Percentiles rank a stretch among this genome's conserved stretches.
These are phyloP conservation scores for Dynastes tityus DNA, from an alignment of 2,888 invertebrate genomes.

Conservation along the genomic window DNA sequence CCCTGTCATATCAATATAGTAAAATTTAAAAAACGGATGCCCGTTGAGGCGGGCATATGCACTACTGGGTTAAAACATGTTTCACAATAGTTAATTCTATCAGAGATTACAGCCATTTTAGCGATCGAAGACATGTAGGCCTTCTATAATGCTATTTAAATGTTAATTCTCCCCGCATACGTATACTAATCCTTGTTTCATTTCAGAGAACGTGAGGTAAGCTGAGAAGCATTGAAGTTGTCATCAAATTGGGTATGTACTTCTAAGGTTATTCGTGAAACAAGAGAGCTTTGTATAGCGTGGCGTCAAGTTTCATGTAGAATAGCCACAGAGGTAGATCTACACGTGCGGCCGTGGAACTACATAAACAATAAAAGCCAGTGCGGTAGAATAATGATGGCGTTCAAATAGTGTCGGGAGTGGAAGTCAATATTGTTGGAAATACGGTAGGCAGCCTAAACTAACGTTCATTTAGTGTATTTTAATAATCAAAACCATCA, in stretches of 20 bases:
- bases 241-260: conserved; percentile 9
- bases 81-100: no score
- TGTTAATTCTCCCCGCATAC: conserved; percentile 8
- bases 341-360: conserved; percentile 2
- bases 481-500: conserved; percentile 60
- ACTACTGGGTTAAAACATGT: no score
- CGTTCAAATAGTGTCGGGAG: conserved; percentile 59
- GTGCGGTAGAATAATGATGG: conserved; percentile 59
- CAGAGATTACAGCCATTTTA: no score
- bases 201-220: conserved; percentile 33
- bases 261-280: conserved; percentile 6
- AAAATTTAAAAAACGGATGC: no score
- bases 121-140: no score
- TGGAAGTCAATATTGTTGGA: conserved; percentile 60
- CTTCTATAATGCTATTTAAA: background rate
- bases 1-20: no score
- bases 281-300: no score
- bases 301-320: no score
- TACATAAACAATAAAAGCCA: conserved; percentile 55
- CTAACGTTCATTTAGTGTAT: conserved; percentile 56
- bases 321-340: no score
- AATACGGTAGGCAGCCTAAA: conserved; percentile 44
- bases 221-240: conserved; percentile 4
- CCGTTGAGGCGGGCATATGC: no score
- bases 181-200: conserved; percentile 28